Percentiles rank a stretch among this genome's conserved stretches.
Evolutionary conservation across 2,888 invertebrate species (phyloP).

Genomic region (Tachina lurida): DNA sequence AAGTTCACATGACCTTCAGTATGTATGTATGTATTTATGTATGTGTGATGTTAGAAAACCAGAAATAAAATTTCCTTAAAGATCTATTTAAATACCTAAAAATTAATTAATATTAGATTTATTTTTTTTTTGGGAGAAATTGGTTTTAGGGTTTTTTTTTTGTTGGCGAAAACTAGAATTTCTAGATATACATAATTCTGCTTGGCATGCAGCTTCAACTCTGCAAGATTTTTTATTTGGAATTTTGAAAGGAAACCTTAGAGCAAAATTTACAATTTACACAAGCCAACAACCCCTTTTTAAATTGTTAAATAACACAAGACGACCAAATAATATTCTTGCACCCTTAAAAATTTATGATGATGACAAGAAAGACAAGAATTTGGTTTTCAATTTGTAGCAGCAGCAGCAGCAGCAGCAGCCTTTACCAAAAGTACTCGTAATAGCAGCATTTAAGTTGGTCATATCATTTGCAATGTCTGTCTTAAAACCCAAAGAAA

Average conservation of each 20-base stretch:
- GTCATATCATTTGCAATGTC: neutral
- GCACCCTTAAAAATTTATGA: conserved; percentile 25
- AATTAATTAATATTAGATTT: conserved; percentile 4
- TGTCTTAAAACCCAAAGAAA: no score
- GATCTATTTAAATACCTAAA: neutral
- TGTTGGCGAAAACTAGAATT: conserved; percentile 26
- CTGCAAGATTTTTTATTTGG: conserved; percentile 5
- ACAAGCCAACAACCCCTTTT: conserved; percentile 23
- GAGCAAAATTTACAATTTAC: neutral
- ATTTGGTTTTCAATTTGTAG: neutral
- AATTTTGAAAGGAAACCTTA: neutral
- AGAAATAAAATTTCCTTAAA: neutral
- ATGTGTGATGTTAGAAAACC: neutral
- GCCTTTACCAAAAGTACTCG: neutral
- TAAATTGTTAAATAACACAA: conserved; percentile 30
- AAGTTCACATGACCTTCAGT: conserved; percentile 70
- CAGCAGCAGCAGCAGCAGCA: neutral
- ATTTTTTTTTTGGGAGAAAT: neutral
- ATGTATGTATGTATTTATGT: neutral
- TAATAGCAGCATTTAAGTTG: neutral
- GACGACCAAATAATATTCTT: conserved; percentile 4
- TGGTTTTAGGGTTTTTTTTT: neutral
- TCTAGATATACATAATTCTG: conserved; percentile 14
- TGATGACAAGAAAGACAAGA: conserved; percentile 11
- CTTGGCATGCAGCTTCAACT: neutral